Conservation (phyloP, 2,888 invertebrate genomes). For the Tridacna gigas region DNA sequence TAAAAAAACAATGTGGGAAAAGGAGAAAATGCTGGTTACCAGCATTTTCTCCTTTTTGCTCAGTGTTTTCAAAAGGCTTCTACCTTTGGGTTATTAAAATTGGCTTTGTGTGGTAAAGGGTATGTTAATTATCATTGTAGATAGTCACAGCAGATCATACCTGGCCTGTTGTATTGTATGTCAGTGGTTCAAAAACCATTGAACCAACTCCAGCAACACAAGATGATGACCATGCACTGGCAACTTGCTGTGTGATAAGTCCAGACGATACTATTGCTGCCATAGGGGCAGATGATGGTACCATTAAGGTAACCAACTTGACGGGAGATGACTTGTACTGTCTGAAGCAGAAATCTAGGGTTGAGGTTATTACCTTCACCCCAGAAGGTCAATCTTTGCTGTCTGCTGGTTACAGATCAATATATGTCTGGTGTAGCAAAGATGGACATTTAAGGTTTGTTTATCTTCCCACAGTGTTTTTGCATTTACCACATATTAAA, state of each 20-base stretch:
- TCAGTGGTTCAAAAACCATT: constrained; percentile 40
- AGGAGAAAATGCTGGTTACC: too few relatives aligned
- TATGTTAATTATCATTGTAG: constrained; percentile 50
- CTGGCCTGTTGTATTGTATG: constrained; percentile 69
- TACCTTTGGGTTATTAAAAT: too few relatives aligned
- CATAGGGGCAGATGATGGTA: constrained; percentile 71
- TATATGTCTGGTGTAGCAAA: constrained; percentile 75
- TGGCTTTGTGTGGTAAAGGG: too few relatives aligned
- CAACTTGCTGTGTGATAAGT: constrained; percentile 69
- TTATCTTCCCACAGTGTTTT: too few relatives aligned
- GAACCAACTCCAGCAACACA: constrained; percentile 55
- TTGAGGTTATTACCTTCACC: constrained; percentile 65
- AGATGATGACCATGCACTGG: constrained; percentile 71
- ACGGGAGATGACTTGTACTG: constrained; percentile 66
- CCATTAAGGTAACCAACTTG: constrained; percentile 69
- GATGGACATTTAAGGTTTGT: constrained; percentile 59
- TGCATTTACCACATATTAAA: too few relatives aligned
- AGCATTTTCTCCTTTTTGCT: too few relatives aligned
- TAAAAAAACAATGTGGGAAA: too few relatives aligned
- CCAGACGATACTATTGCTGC: constrained; percentile 71
- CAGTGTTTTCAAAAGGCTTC: too few relatives aligned
- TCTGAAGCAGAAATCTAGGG: constrained; percentile 72
- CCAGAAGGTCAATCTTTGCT: constrained; percentile 69
- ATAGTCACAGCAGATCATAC: constrained; percentile 75
- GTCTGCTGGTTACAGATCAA: constrained; percentile 73